These are phyloP conservation scores for Spicauda simplicius DNA, from an alignment of 2,888 invertebrate species.

Conservation along the genomic window DNA sequence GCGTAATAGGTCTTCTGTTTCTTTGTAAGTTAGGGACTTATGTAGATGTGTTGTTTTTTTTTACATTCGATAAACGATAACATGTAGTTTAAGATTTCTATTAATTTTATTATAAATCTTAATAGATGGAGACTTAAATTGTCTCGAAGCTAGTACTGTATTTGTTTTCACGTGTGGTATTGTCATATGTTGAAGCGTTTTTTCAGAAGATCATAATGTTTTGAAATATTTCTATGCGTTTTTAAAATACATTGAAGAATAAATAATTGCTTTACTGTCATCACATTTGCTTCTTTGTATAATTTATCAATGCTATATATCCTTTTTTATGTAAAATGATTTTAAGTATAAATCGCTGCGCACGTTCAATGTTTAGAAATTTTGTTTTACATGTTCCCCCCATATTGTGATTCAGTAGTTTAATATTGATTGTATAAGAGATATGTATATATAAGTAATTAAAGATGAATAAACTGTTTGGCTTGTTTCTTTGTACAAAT, in stretches of 20 bases:
- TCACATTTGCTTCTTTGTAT: neutral
- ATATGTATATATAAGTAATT: neutral
- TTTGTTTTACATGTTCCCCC: neutral
- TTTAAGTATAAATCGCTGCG: neutral
- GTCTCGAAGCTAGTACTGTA: neutral
- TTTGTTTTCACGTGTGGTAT: neutral
- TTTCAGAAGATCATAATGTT: neutral
- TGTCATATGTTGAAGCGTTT: neutral
- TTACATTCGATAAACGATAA: neutral
- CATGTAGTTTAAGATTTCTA: neutral
- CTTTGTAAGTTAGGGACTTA: too few relatives aligned
- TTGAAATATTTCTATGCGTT: neutral
- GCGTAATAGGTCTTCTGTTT: too few relatives aligned
- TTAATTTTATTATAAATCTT: neutral
- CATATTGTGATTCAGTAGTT: neutral
- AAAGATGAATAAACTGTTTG: neutral
- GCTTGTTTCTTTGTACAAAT: too few relatives aligned
- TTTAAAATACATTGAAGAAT: neutral
- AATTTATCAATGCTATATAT: neutral
- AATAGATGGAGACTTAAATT: neutral
- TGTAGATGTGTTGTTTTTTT: neutral
- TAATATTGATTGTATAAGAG: neutral
- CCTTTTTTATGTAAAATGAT: neutral
- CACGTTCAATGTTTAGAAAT: neutral
- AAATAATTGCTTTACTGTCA: neutral